Evolutionary conservation across 2,888 invertebrate genomes (phyloP).

Genomic region (Dryomyza anilis): DNA sequence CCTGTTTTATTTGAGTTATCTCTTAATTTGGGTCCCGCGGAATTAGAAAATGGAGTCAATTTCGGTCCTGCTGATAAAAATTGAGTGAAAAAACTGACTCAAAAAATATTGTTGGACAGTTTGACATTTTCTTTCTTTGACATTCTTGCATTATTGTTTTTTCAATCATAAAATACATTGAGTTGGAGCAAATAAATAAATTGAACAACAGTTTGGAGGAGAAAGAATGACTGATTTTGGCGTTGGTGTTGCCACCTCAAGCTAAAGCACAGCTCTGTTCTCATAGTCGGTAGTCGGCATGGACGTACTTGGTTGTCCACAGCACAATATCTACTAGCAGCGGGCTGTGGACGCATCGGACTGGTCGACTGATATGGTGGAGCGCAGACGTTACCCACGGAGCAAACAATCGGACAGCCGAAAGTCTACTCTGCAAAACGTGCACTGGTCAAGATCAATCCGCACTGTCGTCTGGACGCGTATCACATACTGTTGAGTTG

Average conservation of each 20-base stretch:
- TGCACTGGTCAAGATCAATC: conserved; percentile 69
- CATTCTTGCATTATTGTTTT: too few species aligned
- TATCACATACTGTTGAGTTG: conserved; percentile 70
- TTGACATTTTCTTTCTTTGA: too few species aligned
- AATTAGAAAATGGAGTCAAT: too few species aligned
- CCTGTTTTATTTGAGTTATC: too few species aligned
- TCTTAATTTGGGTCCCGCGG: too few species aligned
- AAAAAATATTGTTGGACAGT: too few species aligned
- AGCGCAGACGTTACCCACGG: conserved; percentile 82
- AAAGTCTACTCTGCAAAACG: conserved; percentile 81
- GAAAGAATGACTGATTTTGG: too few species aligned
- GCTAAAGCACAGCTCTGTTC: conserved; percentile 74
- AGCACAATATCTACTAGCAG: conserved; percentile 84
- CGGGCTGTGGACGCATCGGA: conserved; percentile 86
- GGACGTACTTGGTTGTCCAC: conserved; percentile 97
- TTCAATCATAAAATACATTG: too few species aligned
- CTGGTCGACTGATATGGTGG: conserved; percentile 93
- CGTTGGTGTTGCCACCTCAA: conserved; percentile 81
- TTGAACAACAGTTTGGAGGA: too few species aligned
- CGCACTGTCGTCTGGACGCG: conserved; percentile 70
- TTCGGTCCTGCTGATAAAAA: too few species aligned
- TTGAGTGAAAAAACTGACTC: too few species aligned
- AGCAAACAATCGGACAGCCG: conserved; percentile 68
- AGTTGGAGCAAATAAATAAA: too few species aligned
- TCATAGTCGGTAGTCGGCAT: conserved; percentile 94